Percentiles rank a stretch among this genome's conserved stretches.
Conservation (phyloP, 2,113 vertebrate species). For the Rhea pennata region DNA sequence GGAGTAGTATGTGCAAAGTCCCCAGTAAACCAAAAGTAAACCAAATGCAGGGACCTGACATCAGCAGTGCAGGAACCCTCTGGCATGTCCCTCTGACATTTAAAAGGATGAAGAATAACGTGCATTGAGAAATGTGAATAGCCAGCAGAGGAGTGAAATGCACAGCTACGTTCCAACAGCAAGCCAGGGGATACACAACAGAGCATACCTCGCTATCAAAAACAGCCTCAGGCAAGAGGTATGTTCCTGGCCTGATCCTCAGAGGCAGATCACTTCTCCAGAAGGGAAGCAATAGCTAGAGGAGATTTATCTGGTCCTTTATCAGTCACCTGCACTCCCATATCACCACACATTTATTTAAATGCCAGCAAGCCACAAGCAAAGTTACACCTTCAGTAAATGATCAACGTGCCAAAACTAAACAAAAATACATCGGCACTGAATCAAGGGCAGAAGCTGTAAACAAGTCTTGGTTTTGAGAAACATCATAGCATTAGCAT, state of each 20-base stretch:
- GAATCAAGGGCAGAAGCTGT: background rate
- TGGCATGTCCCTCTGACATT: fast-evolving
- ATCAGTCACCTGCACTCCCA: fast-evolving
- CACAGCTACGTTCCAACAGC: background rate
- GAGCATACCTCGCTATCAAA: background rate
- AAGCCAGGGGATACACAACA: background rate
- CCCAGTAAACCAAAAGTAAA: fast-evolving
- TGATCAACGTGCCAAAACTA: background rate
- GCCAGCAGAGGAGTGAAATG: background rate
- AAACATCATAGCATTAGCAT: background rate
- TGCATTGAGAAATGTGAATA: fast-evolving
- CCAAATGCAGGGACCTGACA: fast-evolving
- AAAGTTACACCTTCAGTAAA: background rate
- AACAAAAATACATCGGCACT: background rate
- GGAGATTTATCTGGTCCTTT: background rate
- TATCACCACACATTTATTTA: background rate
- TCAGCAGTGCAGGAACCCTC: fast-evolving
- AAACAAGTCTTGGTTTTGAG: background rate
- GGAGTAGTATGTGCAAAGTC: fast-evolving
- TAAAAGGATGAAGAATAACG: background rate
- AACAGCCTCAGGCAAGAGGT: background rate
- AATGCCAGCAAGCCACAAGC: background rate
- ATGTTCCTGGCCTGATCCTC: background rate
- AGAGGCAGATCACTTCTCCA: background rate
- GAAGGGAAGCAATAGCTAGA: background rate